Conservation (phyloP, 2,888 invertebrate genomes). For the Sarcophaga carnaria region DNA sequence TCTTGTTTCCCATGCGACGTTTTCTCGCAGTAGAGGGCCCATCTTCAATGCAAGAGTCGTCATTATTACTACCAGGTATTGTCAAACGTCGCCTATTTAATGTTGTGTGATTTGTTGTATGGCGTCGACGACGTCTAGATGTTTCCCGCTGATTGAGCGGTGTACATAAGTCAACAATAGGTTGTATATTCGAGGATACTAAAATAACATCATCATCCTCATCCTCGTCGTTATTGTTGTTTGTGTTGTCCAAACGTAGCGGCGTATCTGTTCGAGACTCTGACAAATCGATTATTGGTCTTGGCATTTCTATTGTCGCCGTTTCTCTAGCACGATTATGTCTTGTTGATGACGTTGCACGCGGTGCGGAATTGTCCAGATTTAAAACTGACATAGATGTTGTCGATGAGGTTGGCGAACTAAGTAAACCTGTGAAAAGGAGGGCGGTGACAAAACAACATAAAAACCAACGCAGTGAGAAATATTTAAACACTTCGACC, state of each 20-base stretch:
- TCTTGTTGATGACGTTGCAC: neutral
- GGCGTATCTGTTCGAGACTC: slow-evolving; percentile 47
- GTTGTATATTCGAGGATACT: slow-evolving; percentile 58
- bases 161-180: slow-evolving; percentile 70
- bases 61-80: neutral
- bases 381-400: slow-evolving; percentile 1
- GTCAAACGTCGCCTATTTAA: slow-evolving; percentile 35
- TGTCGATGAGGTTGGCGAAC: neutral
- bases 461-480: neutral
- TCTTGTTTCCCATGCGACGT: neutral
- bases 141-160: slow-evolving; percentile 36
- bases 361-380: neutral
- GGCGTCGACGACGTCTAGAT: neutral
- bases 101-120: neutral
- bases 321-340: neutral
- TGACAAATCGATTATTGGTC: slow-evolving; percentile 49
- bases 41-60: neutral
- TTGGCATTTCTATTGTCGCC: neutral
- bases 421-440: slow-evolving; percentile 3
- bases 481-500: neutral
- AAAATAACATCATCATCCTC: slow-evolving; percentile 71
- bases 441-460: too few relatives aligned
- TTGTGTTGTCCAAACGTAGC: neutral
- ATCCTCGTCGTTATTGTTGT: neutral
- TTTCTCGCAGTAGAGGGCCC: slow-evolving; percentile 1